Conservation (phyloP, 2,888 invertebrate genomes). For the Nomada fabriciana region DNA sequence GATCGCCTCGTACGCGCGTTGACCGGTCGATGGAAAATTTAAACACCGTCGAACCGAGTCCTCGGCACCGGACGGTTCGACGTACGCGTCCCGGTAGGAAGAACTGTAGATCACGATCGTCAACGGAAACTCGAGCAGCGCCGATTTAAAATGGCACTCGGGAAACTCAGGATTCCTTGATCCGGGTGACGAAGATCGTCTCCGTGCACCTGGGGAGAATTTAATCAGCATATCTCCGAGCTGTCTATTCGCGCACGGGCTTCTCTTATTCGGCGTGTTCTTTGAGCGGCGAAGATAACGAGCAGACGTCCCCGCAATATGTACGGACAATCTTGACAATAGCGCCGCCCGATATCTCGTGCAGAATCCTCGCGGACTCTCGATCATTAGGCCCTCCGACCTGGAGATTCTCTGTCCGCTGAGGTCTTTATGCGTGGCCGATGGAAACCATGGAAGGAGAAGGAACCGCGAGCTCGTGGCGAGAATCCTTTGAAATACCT, state of each 20-base stretch:
- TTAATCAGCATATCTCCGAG: constrained; percentile 70
- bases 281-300: constrained; percentile 34
- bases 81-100: too few relatives aligned
- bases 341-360: neutral
- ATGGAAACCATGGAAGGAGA: too few relatives aligned
- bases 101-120: neutral
- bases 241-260: constrained; percentile 49
- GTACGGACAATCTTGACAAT: neutral
- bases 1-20: constrained; percentile 39
- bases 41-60: too few relatives aligned
- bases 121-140: neutral
- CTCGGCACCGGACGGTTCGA: too few relatives aligned
- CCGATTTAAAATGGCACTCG: too few relatives aligned
- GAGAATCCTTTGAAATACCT: too few relatives aligned
- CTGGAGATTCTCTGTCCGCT: neutral
- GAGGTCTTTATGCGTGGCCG: too few relatives aligned
- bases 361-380: neutral
- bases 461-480: too few relatives aligned
- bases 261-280: constrained; percentile 43
- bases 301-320: neutral
- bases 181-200: constrained; percentile 14
- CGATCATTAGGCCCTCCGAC: constrained; percentile 3
- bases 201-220: constrained; percentile 53
- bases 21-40: too few relatives aligned
- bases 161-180: neutral